Conservation (phyloP, 2,797 vertebrate genomes). For the Ficedula albicollis region DNA sequence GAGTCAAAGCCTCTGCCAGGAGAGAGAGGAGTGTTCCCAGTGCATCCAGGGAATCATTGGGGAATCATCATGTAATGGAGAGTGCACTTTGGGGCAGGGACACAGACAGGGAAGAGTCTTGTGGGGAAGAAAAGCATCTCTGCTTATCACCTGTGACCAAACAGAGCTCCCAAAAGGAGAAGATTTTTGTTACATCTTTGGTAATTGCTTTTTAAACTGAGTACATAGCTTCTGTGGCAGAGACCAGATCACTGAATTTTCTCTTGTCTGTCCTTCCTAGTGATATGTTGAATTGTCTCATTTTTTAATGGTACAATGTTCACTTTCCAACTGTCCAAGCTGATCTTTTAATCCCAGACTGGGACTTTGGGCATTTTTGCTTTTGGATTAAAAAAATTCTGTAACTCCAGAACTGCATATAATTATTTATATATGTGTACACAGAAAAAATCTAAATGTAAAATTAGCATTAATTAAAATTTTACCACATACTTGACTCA, state of each 20-base stretch:
- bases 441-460: constrained; percentile 24
- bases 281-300: background rate
- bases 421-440: constrained; percentile 22
- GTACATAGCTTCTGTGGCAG: background rate
- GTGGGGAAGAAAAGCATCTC: background rate
- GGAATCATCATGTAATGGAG: no score
- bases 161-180: background rate
- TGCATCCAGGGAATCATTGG: background rate
- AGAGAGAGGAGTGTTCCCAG: background rate
- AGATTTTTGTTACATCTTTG: background rate
- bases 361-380: background rate
- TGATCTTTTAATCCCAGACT: background rate
- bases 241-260: background rate
- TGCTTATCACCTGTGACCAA: background rate
- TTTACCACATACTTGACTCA: constrained; percentile 34
- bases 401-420: background rate
- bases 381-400: background rate
- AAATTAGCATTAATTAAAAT: constrained; percentile 55
- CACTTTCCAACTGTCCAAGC: background rate
- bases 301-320: background rate
- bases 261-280: background rate
- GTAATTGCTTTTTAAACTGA: background rate
- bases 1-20: background rate
- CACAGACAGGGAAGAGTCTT: background rate
- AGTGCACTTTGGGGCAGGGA: background rate